phyloP scores from a whole-genome alignment of 2,113 vertebrate genomes.

The Zapus hudsonius region DNA sequence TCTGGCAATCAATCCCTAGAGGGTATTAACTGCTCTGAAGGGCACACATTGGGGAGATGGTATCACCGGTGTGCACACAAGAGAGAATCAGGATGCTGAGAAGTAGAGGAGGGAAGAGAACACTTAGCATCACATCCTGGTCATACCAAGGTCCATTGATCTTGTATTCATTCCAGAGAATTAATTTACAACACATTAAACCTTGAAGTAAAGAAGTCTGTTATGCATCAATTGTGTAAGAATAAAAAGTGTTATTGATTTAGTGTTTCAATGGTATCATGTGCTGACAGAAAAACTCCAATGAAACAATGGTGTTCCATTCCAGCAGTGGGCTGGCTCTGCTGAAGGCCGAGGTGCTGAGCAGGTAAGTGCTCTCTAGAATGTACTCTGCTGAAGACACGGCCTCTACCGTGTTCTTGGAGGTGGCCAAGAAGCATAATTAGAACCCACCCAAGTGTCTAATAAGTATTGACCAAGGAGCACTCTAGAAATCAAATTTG shows the following conservation, averaged over 20 bases:
- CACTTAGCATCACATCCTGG: conserved; percentile 79
- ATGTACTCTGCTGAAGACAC: conserved; percentile 72
- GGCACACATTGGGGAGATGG: conserved; percentile 77
- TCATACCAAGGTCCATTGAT: conserved; percentile 90
- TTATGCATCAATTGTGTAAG: conserved; percentile 85
- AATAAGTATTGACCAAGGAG: conserved; percentile 81
- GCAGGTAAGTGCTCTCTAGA: conserved; percentile 74
- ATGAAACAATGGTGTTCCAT: conserved; percentile 49
- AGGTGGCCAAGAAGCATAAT: conserved; percentile 67
- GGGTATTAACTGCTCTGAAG: conserved; percentile 81
- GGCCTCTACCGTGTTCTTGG: conserved; percentile 56
- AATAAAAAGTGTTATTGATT: conserved; percentile 87
- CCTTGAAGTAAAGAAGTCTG: conserved; percentile 87
- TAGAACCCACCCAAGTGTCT: conserved; percentile 67
- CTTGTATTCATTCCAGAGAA: conserved; percentile 89
- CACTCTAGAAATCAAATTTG: conserved; percentile 79
- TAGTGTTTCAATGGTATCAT: conserved; percentile 78
- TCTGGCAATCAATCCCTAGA: conserved; percentile 81
- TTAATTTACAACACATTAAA: conserved; percentile 94
- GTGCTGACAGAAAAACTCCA: conserved; percentile 69
- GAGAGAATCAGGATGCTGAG: conserved; percentile 66
- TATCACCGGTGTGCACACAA: conserved; percentile 62
- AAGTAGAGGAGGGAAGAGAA: conserved; percentile 82
- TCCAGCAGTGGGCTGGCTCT: conserved; percentile 66
- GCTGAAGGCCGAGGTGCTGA: conserved; percentile 81